Base-by-base conservation (phyloP, 2,797 vertebrate species). In the Cossypha polioptera region DNA sequence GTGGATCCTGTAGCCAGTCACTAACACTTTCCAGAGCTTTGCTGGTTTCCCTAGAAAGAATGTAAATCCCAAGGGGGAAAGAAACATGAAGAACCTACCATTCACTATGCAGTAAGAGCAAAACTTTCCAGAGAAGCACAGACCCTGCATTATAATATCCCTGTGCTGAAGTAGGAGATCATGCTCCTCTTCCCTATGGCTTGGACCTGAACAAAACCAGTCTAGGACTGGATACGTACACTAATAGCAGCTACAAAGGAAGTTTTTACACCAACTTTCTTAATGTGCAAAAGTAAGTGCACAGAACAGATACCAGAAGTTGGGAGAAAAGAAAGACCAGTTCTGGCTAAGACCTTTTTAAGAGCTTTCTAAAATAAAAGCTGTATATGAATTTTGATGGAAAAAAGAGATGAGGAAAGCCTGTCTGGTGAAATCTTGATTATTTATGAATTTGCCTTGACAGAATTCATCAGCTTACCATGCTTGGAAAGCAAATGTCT, bases 381-480 rank as follows among this genome's bases (percentile, higher is more conserved):
- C 7, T 38, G 9, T 11, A 21, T 19, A 50, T n/a, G 35, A 72
- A 76, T 95, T 89, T 66, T 71, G 61, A 75, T 8, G 19, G 17
- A 25, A 35, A 78, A 90, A 68, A 65, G 31, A 63, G 51, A 82
- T 0, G 4, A 88, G 40, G 33, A 83, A 68, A 88, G 54, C 5
- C 33, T 55, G 19, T 42, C 53, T 59, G 36, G 74, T 79, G 55
- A 91, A 88, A 87, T 90, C 38, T 76, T 81, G 33, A 84, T 72
- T 84, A 75, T 92, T 88, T 92, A 82, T 69, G 48, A 73, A 76
- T 78, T 92, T 92, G 47, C 16, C 80, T 76, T 79, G 69, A 84
- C 5, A 59, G 63, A 88, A 94, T 92, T 76, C 13, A 76, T 76
- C 62, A 75, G 59, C 19, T 86, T 54, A 66, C 10, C 35, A 54